These are phyloP conservation scores for Pangasius larnaudii DNA, from an alignment of 2,797 vertebrate species.

Conservation along the genomic window DNA sequence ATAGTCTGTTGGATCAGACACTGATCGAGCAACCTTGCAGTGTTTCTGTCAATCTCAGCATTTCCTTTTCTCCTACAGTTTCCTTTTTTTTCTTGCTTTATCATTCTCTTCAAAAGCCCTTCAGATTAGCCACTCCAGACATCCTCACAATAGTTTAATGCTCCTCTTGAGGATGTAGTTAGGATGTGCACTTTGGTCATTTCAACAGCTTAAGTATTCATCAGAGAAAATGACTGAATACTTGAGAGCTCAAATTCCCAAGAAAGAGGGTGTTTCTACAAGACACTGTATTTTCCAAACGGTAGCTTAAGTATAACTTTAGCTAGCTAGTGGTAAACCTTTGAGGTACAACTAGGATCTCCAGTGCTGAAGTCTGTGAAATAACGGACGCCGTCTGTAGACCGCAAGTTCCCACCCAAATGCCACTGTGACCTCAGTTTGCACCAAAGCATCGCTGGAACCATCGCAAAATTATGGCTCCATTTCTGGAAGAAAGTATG, in stretches of 20 bases:
- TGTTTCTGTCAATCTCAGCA: slow-evolving; percentile 11
- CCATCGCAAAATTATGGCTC: not conserved
- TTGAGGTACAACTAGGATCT: not conserved
- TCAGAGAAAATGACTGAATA: slow-evolving; percentile 6
- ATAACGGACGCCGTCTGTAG: not conserved
- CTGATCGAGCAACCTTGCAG: not conserved
- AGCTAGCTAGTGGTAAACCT: not conserved
- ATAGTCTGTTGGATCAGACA: slow-evolving; percentile 8
- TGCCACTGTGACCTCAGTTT: not conserved
- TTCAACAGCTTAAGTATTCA: not conserved
- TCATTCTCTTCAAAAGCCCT: not conserved
- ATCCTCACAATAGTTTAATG: not conserved
- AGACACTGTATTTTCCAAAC: not conserved
- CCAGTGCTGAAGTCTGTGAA: not conserved
- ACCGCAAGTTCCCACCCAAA: not conserved
- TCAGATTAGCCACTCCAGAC: slow-evolving; percentile 24
- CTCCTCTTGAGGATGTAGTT: not conserved
- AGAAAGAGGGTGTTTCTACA: not conserved
- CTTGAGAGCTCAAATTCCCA: not conserved
- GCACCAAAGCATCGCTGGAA: too few species aligned
- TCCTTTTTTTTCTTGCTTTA: not conserved
- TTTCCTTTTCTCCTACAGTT: slow-evolving; percentile 1
- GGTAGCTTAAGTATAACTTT: not conserved
- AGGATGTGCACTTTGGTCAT: not conserved
- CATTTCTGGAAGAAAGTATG: not conserved